Evolutionary conservation across 1,140 invertebrate species (phyloP), one percentile per base, ranked within the genome.

Genomic region (Pteromalus puparum): DNA sequence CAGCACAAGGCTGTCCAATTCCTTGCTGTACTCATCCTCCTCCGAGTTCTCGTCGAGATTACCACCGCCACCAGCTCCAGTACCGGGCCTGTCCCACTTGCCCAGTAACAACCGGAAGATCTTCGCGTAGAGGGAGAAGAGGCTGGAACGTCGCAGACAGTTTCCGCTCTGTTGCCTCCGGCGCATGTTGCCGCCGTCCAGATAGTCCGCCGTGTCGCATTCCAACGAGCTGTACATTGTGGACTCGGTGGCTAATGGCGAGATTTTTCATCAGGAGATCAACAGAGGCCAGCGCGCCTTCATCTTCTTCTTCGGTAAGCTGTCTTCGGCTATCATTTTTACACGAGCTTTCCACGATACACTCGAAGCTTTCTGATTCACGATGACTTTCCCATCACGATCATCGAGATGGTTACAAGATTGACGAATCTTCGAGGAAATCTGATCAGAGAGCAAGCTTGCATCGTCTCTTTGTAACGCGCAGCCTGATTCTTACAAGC

Each of bases 1-100:
- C 30, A 97, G 91, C 77, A 93, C 91, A 10, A 94, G 90, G 21
- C 93, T 90, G 15, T 92, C 90, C 4, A 91, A 53, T 74, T 89
- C 88, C 9, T 65, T 77, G 1, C 80, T 65, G 13, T 76, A 30
- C 70, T 87, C 81, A 76, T 90, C 87, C 13, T 82, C 46, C 75
- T 90, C 88, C 5, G 90, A 86, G 0, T 89, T 85, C 10, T 84
- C 83, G 15, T 78, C 30, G 26, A 86, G 61, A 18, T 81, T 75
- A 1, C 79, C 70, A 13, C 67, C 87, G 10, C 53, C 53, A 6
- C 53, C 53, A 1, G 53, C 18, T n/a, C 53, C 53, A 1, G 18
- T 21, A 18, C 1, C 18, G 7, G 53, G 53, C 21, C 21, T 18
- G 15, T 81, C 87, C 81, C 88, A 90, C 10, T 86, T 89, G 13